Evolutionary conservation across 1,140 invertebrate genomes (phyloP), one percentile per base, ranked within the genome.

Genomic region (Capitella teleta): DNA sequence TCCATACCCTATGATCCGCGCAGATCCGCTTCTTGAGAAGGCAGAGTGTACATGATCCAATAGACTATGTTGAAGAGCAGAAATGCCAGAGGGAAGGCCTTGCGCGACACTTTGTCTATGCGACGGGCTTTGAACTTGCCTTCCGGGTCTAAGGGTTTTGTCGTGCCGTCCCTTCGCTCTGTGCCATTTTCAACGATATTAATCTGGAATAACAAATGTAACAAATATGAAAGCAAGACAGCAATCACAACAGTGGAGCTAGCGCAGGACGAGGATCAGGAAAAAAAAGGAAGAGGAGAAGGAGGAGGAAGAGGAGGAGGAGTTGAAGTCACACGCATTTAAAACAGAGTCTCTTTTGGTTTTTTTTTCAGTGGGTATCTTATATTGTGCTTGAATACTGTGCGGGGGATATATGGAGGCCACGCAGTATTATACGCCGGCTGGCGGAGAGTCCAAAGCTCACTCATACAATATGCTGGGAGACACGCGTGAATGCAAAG

Each of bases 71-170:
- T 92, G 36, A 93, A 81, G 0, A 88, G 67, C 0, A 80, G 78
- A 63, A 92, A 93, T 1, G 86, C 86, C 2, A 84, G 77, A 1
- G 90, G 90, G 66, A 95, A 95, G 16, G 89, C 68, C 43, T 92
- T 73, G 26, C 89, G 76, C 0, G 89, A 85, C 0, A 86, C 78
- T 58, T 81, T 78, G 70, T 95, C 90, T 51, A 94, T 69, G 40
- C 42, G 47, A 24, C 55, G 54, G 1, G 62, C 61, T 32, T 34
- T 54, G 10, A 24, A 43, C 34, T 51, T 36, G 18, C 47, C 47
- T 18, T 49, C 47, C 14, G 47, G 45, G 25, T 47, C 45, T 18
- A 34, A 18, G 8, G 26, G 26, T 25, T 47, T 47, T 21, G 23
- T 26, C 21, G 23, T 23, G 26, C 28, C 12, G 8, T 41, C 26